Evolutionary conservation across 2,888 invertebrate species (phyloP).

Genomic region (Stenotaenia linearis): DNA sequence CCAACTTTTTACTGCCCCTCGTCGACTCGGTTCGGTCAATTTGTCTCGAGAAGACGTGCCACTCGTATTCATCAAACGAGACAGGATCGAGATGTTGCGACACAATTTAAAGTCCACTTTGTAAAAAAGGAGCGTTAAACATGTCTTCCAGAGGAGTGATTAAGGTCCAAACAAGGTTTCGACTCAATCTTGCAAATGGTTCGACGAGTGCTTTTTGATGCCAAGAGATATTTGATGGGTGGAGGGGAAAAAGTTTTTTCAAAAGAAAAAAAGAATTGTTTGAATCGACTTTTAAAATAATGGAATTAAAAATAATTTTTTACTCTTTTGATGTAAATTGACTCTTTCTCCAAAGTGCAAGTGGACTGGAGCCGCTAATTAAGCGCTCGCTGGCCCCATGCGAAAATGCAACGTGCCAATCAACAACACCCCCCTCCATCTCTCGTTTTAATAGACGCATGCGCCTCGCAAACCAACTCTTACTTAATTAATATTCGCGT

Average conservation of each 20-base stretch:
- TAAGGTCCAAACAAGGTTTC: slow-evolving; percentile 6
- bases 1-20: slow-evolving; percentile 10
- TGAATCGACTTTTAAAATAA: too few relatives aligned
- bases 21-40: not conserved
- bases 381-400: not conserved
- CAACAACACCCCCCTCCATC: not conserved
- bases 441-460: not conserved
- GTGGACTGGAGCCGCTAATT: not conserved
- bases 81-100: not conserved
- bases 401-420: slow-evolving; percentile 8
- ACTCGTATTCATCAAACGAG: slow-evolving; percentile 6
- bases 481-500: not conserved
- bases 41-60: not conserved
- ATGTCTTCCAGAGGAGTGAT: not conserved
- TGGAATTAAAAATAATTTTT: too few relatives aligned
- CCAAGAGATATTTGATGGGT: not conserved
- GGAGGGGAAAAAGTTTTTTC: not conserved
- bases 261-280: not conserved
- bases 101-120: slow-evolving; percentile 7
- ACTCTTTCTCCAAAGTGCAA: not conserved
- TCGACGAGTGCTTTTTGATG: not conserved
- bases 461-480: not conserved
- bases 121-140: not conserved
- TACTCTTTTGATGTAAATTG: not conserved
- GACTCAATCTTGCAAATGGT: not conserved